phyloP scores from a whole-genome alignment of 2,888 invertebrate genomes.

The Drosophila sordidula region DNA sequence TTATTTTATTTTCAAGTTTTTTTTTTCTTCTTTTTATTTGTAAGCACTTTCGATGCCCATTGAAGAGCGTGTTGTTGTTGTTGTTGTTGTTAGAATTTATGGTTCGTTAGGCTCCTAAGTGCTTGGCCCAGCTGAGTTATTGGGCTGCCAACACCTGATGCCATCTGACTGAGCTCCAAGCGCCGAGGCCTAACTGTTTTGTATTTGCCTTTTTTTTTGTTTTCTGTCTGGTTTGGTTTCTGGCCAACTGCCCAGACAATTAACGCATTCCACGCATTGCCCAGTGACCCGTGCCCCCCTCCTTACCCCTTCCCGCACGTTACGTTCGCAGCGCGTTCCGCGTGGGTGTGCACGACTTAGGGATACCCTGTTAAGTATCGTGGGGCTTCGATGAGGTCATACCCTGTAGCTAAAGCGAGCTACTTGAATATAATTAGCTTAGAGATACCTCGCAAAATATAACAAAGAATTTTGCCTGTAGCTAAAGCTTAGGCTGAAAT shows the following conservation, averaged over 20 bases:
- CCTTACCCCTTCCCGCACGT: neutral
- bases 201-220: constrained; percentile 4
- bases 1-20: neutral
- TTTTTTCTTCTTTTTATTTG: constrained; percentile 17
- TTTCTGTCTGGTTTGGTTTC: constrained; percentile 18
- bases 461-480: neutral
- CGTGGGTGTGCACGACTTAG: neutral
- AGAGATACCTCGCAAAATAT: neutral
- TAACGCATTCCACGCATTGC: constrained; percentile 73
- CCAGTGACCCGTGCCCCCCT: constrained; percentile 46
- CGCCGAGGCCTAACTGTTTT: constrained; percentile 51
- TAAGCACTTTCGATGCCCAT: constrained; percentile 55
- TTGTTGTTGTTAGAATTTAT: constrained; percentile 44
- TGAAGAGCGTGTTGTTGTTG: constrained; percentile 1
- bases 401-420: no score
- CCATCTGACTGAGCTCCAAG: constrained; percentile 29
- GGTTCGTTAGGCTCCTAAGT: constrained; percentile 54
- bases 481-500: neutral
- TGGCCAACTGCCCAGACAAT: constrained; percentile 63
- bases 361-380: neutral
- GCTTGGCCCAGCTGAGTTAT: constrained; percentile 47
- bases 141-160: constrained; percentile 61
- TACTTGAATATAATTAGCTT: neutral
- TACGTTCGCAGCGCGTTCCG: neutral
- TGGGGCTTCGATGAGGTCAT: neutral